Conservation (phyloP, 2,888 invertebrate species). For the Philonicus albiceps region DNA sequence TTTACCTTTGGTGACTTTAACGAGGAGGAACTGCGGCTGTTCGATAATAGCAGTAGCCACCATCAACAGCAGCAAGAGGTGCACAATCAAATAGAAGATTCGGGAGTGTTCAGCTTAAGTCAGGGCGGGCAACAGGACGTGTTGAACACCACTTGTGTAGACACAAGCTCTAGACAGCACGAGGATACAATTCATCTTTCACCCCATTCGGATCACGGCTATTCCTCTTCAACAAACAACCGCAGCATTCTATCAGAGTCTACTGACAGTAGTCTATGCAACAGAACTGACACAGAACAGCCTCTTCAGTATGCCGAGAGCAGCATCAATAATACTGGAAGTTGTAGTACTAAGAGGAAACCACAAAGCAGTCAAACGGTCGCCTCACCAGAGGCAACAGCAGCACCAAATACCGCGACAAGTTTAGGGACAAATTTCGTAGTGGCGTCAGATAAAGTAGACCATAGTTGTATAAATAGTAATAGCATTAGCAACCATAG, state of each 20-base stretch:
- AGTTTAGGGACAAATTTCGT: constrained; percentile 40
- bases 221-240: constrained; percentile 46
- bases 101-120: constrained; percentile 30
- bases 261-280: constrained; percentile 56
- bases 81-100: constrained; percentile 39
- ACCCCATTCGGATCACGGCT: constrained; percentile 47
- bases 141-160: not conserved
- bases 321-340: not conserved
- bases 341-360: not conserved
- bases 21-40: constrained; percentile 61
- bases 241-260: constrained; percentile 52
- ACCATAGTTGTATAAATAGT: constrained; percentile 36
- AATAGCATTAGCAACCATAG: constrained; percentile 21
- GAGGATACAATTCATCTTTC: constrained; percentile 44
- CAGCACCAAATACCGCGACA: constrained; percentile 29
- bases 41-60: constrained; percentile 37
- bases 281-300: constrained; percentile 43
- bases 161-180: not conserved
- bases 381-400: not conserved
- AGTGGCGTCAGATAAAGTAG: constrained; percentile 23
- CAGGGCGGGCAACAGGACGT: not conserved
- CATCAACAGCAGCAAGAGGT: constrained; percentile 8
- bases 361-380: not conserved
- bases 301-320: constrained; percentile 10
- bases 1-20: constrained; percentile 72